Evolutionary conservation across 1,140 invertebrate genomes (phyloP).

Genomic region (Zaprionus ghesquierei): DNA sequence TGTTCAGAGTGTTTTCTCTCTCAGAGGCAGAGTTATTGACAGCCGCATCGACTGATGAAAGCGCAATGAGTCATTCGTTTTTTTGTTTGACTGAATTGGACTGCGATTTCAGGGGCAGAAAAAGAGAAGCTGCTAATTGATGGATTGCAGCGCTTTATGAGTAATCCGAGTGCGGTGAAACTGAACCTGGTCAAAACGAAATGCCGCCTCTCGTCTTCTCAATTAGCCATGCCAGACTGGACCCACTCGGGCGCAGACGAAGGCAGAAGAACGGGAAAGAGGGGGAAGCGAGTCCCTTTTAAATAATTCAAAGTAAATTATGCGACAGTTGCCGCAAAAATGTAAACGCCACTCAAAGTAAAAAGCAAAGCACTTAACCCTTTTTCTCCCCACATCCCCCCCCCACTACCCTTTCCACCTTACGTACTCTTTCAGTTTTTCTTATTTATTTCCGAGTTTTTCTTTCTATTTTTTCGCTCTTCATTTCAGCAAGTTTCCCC

Average conservation of each 20-base stretch:
- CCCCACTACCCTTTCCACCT: background rate
- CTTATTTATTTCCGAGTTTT: background rate
- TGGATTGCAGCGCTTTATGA: slow-evolving; percentile 69
- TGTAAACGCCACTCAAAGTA: slow-evolving; percentile 55
- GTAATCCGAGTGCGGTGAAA: slow-evolving; percentile 42
- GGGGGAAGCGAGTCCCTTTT: slow-evolving; percentile 36
- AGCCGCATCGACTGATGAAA: slow-evolving; percentile 59
- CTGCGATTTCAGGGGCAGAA: slow-evolving; percentile 41
- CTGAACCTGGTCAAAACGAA: slow-evolving; percentile 16
- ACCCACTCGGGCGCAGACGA: slow-evolving; percentile 6
- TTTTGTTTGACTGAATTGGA: slow-evolving; percentile 15
- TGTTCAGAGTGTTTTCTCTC: background rate
- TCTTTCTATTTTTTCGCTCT: background rate
- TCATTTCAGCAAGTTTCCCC: background rate
- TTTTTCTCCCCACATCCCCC: slow-evolving; percentile 35
- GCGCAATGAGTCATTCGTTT: slow-evolving; percentile 42
- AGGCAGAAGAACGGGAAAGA: background rate
- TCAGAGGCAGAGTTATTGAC: slow-evolving; percentile 75
- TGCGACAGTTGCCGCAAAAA: slow-evolving; percentile 75
- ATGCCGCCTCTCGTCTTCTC: slow-evolving; percentile 60
- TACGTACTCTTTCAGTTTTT: background rate
- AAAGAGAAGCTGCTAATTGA: slow-evolving; percentile 65
- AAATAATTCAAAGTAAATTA: slow-evolving; percentile 80
- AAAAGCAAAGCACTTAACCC: slow-evolving; percentile 74
- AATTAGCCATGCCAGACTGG: slow-evolving; percentile 66